Evolutionary conservation across 2,888 invertebrate genomes (phyloP).

Genomic region (Mesorhabditis belari): DNA sequence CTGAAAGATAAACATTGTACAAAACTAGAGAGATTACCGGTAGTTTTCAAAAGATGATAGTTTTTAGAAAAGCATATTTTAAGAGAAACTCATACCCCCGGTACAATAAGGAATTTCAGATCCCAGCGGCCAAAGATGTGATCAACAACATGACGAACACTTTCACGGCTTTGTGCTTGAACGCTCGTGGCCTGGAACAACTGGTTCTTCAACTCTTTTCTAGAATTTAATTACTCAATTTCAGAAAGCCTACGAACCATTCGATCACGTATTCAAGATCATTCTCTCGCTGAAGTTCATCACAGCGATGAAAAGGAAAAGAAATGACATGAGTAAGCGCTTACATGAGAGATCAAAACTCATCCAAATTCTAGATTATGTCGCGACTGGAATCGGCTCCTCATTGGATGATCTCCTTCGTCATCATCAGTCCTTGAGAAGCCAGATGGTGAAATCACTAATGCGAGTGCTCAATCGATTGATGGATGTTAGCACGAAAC

Average conservation of each 20-base stretch:
- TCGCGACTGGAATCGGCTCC: slow-evolving; percentile 75
- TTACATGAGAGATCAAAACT: slow-evolving; percentile 4
- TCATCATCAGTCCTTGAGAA: slow-evolving; percentile 74
- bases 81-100: no score
- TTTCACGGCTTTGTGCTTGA: slow-evolving; percentile 77
- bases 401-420: slow-evolving; percentile 84
- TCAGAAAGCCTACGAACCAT: slow-evolving; percentile 59
- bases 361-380: slow-evolving; percentile 61
- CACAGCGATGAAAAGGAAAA: slow-evolving; percentile 74
- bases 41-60: slow-evolving; percentile 1
- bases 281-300: slow-evolving; percentile 75
- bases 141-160: slow-evolving; percentile 79
- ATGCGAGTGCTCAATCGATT: slow-evolving; percentile 63
- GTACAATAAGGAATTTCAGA: slow-evolving; percentile 52
- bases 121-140: slow-evolving; percentile 61
- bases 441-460: slow-evolving; percentile 73
- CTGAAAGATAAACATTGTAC: neutral
- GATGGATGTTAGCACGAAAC: neutral
- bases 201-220: slow-evolving; percentile 61
- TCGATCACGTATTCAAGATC: slow-evolving; percentile 73
- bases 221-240: neutral
- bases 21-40: neutral
- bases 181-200: slow-evolving; percentile 71
- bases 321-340: slow-evolving; percentile 63
- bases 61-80: slow-evolving; percentile 2